phyloP scores from a whole-genome alignment of 2,797 vertebrate genomes.

The Cynopterus sphinx region DNA sequence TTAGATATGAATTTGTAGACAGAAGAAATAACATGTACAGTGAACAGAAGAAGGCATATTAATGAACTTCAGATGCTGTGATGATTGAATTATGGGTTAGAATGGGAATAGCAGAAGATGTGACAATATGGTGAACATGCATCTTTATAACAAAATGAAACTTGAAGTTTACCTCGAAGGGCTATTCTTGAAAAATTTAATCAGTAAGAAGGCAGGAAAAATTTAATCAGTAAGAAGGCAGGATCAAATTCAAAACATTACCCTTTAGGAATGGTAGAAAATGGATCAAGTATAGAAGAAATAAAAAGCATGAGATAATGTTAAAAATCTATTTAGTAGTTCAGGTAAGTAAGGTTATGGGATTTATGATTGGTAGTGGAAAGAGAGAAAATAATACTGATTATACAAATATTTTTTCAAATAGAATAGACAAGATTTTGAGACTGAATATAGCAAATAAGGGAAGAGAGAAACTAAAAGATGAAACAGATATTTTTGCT shows the following conservation, averaged over 20 bases:
- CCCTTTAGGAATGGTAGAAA: background rate
- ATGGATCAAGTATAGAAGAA: background rate
- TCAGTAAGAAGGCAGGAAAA: background rate
- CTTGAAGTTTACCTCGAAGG: background rate
- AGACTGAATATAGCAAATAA: background rate
- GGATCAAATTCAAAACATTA: background rate
- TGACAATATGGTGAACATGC: background rate
- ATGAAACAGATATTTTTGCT: background rate
- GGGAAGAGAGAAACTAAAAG: background rate
- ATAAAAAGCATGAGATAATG: background rate
- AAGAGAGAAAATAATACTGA: background rate
- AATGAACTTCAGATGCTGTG: background rate
- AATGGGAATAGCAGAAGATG: background rate
- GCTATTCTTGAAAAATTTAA: background rate
- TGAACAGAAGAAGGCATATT: background rate
- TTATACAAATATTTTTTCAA: background rate
- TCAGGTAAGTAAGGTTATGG: background rate
- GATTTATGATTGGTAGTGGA: background rate
- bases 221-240: background rate
- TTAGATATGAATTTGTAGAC: background rate
- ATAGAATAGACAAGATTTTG: background rate
- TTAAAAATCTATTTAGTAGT: background rate
- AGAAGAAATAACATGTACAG: background rate
- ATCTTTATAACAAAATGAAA: background rate
- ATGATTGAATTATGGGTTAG: background rate